Evolutionary conservation across 1,140 invertebrate species (phyloP), one percentile per base, ranked within the genome.

Genomic region (Drosophila nikananu): DNA sequence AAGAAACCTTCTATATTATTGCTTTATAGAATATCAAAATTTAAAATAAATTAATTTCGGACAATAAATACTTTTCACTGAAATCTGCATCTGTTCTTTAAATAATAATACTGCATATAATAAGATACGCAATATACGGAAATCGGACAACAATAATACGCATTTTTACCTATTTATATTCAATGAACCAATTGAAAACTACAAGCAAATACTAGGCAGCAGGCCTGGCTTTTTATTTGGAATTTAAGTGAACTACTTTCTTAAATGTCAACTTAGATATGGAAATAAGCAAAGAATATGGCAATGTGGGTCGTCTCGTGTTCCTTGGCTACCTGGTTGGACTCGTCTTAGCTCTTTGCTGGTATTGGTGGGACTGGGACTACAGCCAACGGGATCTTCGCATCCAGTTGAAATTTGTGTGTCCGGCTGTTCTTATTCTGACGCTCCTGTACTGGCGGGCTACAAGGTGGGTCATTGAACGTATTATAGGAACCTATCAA

Each of bases 311-410:
- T 5, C 61, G 52, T 2, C 19, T 64, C 3, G 42, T 80, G 10
- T 19, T 83, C 3, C 10, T 57, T 42, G 81, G 81, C 13, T 83
- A 80, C 58, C 10, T 80, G 7, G 12, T 15, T 10, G 81, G 81
- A 15, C n/a, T 83, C 2, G 30, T 23, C 12, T 2, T 55, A 21
- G 48, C 27, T 5, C 23, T 83, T 5, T 48, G 68, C 5, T 80
- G 75, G 71, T 83, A 80, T 41, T 62, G 64, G 32, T 83, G 59
- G 77, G 58, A 83, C 35, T 41, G 10, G 37, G 58, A 32, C 5
- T 27, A 23, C n/a, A 48, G 48, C 17, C 9, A 30, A 17, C 44
- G 27, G 5, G 79, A 80, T 42, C 13, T 83, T 2, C 51, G 44
- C 1, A 52, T 37, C 1, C 62, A 59, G 19, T 62, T 76, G 10